These are phyloP conservation scores for Heterohyrax brucei DNA, from an alignment of 2,797 vertebrate species.

Conservation along the genomic window DNA sequence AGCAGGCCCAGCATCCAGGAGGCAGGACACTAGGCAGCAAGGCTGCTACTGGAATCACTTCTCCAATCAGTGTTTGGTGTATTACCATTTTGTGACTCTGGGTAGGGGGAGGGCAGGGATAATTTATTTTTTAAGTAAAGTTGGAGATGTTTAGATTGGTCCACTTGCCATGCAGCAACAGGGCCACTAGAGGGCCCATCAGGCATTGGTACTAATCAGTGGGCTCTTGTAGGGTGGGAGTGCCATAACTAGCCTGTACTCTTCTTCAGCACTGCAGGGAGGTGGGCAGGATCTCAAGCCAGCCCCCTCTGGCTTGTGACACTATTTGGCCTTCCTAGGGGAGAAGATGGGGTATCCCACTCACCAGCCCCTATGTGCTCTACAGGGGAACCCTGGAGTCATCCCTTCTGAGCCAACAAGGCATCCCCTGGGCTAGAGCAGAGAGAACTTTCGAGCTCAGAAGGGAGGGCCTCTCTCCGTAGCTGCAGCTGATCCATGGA, in stretches of 20 bases:
- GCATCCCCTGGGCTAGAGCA: constrained; percentile 31
- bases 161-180: constrained; percentile 82
- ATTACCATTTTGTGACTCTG: constrained; percentile 83
- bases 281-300: constrained; percentile 9
- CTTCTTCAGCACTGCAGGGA: not conserved
- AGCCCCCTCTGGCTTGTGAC: constrained; percentile 28
- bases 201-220: not conserved
- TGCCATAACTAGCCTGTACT: not conserved
- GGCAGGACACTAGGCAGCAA: constrained; percentile 69
- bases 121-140: constrained; percentile 90
- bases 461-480: not conserved
- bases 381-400: constrained; percentile 59
- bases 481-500: not conserved
- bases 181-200: constrained; percentile 70
- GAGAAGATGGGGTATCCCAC: constrained; percentile 38
- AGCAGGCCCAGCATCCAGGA: constrained; percentile 77
- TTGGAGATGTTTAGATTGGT: constrained; percentile 85
- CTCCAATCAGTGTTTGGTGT: constrained; percentile 88
- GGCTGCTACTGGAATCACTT: constrained; percentile 77
- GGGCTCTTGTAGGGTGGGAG: constrained; percentile 13
- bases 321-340: constrained; percentile 67
- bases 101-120: constrained; percentile 82
- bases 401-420: constrained; percentile 65
- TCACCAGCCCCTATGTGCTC: constrained; percentile 57
- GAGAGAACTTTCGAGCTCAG: constrained; percentile 40